A percentile compares a stretch with the other conserved stretches of the same genome.
Evolutionary conservation across 2,888 invertebrate species (phyloP).

Genomic region (Caenorhabditis zanzibari): DNA sequence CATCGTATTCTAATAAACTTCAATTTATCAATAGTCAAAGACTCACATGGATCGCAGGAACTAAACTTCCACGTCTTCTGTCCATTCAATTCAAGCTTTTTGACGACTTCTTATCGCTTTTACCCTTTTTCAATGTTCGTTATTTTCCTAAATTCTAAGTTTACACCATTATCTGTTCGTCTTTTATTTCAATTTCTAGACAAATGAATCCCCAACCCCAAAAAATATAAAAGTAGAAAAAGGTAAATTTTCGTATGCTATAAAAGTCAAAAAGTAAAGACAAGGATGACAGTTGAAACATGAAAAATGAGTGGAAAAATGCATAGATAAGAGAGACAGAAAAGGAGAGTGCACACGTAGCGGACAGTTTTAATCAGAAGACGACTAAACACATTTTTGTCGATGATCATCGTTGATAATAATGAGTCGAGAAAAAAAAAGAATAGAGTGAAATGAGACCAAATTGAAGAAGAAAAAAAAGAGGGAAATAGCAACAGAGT

Average conservation of each 20-base stretch:
- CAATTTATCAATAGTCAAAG: background rate
- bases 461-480: conserved; percentile 5
- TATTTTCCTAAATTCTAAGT: conserved; percentile 9
- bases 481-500: conserved; percentile 34
- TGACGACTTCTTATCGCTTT: background rate
- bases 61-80: conserved; percentile 63
- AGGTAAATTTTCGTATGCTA: conserved; percentile 2
- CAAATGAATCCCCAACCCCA: background rate
- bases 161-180: too few species aligned
- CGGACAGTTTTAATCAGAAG: conserved; percentile 30
- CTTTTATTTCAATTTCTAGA: background rate
- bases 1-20: too few species aligned
- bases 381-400: conserved; percentile 44
- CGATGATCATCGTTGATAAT: conserved; percentile 49
- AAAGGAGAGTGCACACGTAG: conserved; percentile 43
- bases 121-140: background rate
- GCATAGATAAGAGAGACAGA: conserved; percentile 30
- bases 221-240: background rate
- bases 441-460: conserved; percentile 14
- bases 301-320: conserved; percentile 33
- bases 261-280: conserved; percentile 38
- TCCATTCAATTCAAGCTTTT: conserved; percentile 54
- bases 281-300: conserved; percentile 44
- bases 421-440: conserved; percentile 20
- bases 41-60: conserved; percentile 63